phyloP scores from a whole-genome alignment of 2,797 vertebrate species.

The Neosilurus hyrtlii region DNA sequence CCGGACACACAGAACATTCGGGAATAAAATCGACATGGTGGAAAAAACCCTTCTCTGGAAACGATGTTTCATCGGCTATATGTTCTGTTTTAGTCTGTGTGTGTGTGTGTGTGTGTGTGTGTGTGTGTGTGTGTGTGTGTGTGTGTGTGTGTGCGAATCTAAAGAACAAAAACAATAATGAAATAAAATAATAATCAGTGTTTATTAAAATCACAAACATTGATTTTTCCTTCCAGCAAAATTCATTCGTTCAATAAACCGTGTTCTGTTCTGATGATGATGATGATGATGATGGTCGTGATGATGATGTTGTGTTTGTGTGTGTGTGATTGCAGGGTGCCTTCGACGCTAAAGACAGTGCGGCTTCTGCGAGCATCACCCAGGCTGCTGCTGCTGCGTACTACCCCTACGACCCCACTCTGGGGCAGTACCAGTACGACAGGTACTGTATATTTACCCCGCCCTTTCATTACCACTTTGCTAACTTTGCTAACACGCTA shows the following conservation, averaged over 20 bases:
- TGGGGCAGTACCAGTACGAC: slow-evolving; percentile 94
- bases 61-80: background rate
- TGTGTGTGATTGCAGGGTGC: slow-evolving; percentile 80
- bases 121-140: background rate
- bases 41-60: background rate
- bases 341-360: slow-evolving; percentile 90
- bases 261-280: background rate
- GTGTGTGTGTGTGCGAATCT: background rate
- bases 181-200: background rate
- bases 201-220: background rate
- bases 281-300: background rate
- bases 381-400: slow-evolving; percentile 83
- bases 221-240: background rate
- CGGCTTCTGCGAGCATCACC: slow-evolving; percentile 87
- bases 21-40: background rate
- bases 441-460: slow-evolving; percentile 69
- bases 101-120: background rate
- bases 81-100: background rate
- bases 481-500: slow-evolving; percentile 30
- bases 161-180: background rate
- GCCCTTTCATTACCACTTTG: background rate
- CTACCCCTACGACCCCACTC: slow-evolving; percentile 90
- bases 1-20: background rate
- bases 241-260: background rate
- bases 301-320: background rate